Percentiles rank a stretch among this genome's conserved stretches.
Conservation (phyloP, 1,140 invertebrate species). For the Brachionus manjavacas region DNA sequence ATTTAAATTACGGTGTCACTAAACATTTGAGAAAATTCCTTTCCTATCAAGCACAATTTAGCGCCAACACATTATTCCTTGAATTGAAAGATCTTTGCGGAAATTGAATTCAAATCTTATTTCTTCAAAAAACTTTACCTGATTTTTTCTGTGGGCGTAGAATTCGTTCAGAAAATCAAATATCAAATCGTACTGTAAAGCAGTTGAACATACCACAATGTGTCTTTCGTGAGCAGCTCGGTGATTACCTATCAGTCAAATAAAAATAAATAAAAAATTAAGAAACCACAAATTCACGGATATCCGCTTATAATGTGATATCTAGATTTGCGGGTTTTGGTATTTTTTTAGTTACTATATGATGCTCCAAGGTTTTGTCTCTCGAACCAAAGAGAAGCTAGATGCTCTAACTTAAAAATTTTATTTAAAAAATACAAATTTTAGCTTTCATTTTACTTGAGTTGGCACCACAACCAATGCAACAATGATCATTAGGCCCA, state of each 20-base stretch:
- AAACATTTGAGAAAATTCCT: too few species aligned
- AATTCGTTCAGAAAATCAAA: slow-evolving; percentile 41
- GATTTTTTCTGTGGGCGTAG: slow-evolving; percentile 40
- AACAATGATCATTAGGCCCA: slow-evolving; percentile 33
- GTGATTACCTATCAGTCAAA: neutral
- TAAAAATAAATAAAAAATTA: neutral
- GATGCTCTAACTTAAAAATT: slow-evolving; percentile 19
- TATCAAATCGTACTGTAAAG: slow-evolving; percentile 37
- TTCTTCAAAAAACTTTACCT: neutral
- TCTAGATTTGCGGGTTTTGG: neutral
- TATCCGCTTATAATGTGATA: neutral
- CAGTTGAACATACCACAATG: slow-evolving; percentile 39
- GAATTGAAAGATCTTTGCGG: too few species aligned
- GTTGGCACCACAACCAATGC: slow-evolving; percentile 33
- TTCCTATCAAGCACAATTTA: too few species aligned
- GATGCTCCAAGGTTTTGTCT: slow-evolving; percentile 18
- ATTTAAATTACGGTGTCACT: too few species aligned
- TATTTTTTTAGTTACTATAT: slow-evolving; percentile 16
- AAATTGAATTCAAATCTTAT: neutral
- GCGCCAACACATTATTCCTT: neutral
- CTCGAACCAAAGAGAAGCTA: slow-evolving; percentile 28
- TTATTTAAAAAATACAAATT: neutral
- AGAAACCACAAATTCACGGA: neutral
- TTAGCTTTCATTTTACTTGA: slow-evolving; percentile 6
- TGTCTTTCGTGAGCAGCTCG: slow-evolving; percentile 32